phyloP scores from a whole-genome alignment of 2,888 invertebrate genomes.

The Neoscelio sp. region DNA sequence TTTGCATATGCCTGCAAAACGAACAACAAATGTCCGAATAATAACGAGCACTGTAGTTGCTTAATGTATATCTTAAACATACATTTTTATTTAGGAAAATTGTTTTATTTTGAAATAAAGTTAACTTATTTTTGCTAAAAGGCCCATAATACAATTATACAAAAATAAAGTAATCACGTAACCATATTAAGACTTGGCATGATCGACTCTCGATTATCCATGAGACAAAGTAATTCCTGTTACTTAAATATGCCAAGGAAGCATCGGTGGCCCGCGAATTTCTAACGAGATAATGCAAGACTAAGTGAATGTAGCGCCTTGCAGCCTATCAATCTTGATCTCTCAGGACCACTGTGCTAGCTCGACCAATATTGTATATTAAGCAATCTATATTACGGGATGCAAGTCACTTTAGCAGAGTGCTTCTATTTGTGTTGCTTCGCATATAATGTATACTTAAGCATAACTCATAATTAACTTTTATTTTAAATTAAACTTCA shows the following conservation, averaged over 20 bases:
- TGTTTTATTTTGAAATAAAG: no score
- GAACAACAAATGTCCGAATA: no score
- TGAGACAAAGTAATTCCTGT: conserved; percentile 73
- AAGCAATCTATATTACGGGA: conserved; percentile 53
- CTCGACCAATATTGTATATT: conserved; percentile 51
- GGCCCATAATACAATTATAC: no score
- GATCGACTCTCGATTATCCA: conserved; percentile 12
- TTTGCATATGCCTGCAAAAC: no score
- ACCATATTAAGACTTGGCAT: conserved; percentile 9
- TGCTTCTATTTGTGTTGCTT: conserved; percentile 22
- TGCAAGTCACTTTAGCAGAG: conserved; percentile 39
- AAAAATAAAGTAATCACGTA: no score
- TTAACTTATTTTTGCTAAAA: no score
- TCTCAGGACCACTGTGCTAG: conserved; percentile 56
- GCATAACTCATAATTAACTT: no score
- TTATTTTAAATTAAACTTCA: no score
- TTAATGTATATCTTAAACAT: no score
- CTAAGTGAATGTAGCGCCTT: conserved; percentile 79
- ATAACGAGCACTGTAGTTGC: no score
- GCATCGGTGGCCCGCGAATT: conserved; percentile 67
- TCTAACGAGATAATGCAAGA: conserved; percentile 81
- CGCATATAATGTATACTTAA: not conserved
- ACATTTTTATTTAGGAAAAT: no score
- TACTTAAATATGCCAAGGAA: conserved; percentile 76
- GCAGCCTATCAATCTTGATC: conserved; percentile 80